A percentile compares a stretch with the other conserved stretches of the same genome.
These are phyloP conservation scores for Nesoenas mayeri DNA, from an alignment of 2,113 vertebrate species.

Conservation along the genomic window DNA sequence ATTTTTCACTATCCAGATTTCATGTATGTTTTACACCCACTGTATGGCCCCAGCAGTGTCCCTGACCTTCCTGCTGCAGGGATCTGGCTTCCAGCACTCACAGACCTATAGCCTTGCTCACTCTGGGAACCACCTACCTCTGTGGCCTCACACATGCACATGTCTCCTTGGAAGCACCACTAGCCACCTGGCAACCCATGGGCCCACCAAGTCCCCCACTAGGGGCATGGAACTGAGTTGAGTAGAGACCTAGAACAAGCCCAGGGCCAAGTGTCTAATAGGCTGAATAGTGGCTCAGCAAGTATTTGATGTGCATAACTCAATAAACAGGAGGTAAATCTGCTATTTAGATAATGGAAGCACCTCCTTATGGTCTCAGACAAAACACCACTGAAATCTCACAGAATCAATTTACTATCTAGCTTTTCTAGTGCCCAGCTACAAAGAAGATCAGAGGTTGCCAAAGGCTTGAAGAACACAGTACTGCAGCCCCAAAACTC, in stretches of 20 bases:
- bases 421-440: neutral
- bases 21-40: neutral
- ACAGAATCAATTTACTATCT: neutral
- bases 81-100: neutral
- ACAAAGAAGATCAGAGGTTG: neutral
- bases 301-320: neutral
- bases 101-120: neutral
- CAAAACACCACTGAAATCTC: neutral
- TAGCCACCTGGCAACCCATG: neutral
- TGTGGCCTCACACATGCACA: rapidly evolving
- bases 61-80: neutral
- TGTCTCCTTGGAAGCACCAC: rapidly evolving
- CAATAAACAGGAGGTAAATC: neutral
- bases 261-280: neutral
- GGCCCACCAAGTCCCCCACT: neutral
- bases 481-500: neutral
- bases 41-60: neutral
- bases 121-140: rapidly evolving
- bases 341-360: neutral
- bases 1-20: neutral
- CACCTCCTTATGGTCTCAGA: neutral
- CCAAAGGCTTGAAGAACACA: neutral
- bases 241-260: neutral
- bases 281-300: neutral
- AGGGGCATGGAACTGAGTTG: rapidly evolving